phyloP scores from a whole-genome alignment of 2,113 vertebrate species.

The Equus przewalskii region DNA sequence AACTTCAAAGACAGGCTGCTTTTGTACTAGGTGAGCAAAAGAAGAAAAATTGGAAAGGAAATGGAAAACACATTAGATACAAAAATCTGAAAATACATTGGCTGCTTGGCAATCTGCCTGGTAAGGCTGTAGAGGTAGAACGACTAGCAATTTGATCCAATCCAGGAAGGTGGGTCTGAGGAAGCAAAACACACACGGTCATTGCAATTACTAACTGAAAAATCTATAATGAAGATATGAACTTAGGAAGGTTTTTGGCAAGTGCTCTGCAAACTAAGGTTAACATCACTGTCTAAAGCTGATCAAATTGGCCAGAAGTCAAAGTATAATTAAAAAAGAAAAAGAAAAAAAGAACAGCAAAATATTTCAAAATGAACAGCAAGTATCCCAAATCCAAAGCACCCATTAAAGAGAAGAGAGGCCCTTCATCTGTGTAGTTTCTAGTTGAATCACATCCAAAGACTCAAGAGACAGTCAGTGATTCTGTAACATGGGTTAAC shows the following conservation, averaged over 20 bases:
- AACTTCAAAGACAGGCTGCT: neutral
- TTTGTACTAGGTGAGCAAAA: slow-evolving; percentile 49
- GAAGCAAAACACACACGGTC: neutral
- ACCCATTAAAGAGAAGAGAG: neutral
- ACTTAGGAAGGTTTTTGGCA: slow-evolving; percentile 13
- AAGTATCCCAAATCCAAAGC: neutral
- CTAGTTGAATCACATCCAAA: neutral
- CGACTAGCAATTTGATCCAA: slow-evolving; percentile 32
- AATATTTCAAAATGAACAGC: slow-evolving; percentile 42
- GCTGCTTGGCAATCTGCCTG: neutral
- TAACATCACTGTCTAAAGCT: neutral
- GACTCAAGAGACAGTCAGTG: slow-evolving; percentile 59
- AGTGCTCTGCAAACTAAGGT: slow-evolving; percentile 47
- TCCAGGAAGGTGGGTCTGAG: slow-evolving; percentile 14
- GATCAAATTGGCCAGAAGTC: slow-evolving; percentile 16
- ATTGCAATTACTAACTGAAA: neutral
- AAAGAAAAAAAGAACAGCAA: neutral
- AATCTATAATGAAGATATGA: neutral
- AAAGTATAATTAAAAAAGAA: neutral
- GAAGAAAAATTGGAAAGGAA: slow-evolving; percentile 66
- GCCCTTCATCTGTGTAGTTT: slow-evolving; percentile 17
- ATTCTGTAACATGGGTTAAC: slow-evolving; percentile 71
- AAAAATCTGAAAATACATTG: slow-evolving; percentile 11
- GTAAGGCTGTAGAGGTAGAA: slow-evolving; percentile 45
- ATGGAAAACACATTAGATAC: slow-evolving; percentile 68